Conservation (phyloP, 2,888 invertebrate species). For the Odontomyia ornata region DNA sequence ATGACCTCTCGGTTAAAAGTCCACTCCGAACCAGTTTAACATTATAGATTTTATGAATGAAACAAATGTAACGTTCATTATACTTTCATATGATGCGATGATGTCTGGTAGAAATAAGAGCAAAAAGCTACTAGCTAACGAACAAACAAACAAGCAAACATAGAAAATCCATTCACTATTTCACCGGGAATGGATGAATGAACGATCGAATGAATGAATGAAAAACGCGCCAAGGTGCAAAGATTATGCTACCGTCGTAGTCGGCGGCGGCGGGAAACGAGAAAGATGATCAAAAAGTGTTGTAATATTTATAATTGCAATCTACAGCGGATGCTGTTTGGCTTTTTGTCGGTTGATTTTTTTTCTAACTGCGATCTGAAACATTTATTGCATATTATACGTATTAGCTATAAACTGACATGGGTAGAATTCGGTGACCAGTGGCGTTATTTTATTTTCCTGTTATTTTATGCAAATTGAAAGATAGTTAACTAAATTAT, state of each 20-base stretch:
- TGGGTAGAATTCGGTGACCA: constrained; percentile 17
- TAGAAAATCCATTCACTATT: constrained; percentile 39
- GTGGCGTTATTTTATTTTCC: constrained; percentile 34
- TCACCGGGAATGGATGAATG: constrained; percentile 5
- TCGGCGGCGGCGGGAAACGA: background rate
- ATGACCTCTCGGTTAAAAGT: background rate
- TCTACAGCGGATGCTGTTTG: constrained; percentile 38
- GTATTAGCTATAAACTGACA: background rate
- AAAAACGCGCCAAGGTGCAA: background rate
- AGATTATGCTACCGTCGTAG: background rate
- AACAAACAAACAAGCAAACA: constrained; percentile 6
- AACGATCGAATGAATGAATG: constrained; percentile 5
- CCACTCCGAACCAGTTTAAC: constrained; percentile 28
- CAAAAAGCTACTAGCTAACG: background rate
- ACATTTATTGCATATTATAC: constrained; percentile 25
- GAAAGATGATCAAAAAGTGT: constrained; percentile 32
- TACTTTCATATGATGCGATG: background rate
- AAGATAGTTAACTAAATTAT: background rate
- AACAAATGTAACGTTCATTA: constrained; percentile 37
- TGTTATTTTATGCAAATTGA: background rate
- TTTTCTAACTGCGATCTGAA: background rate
- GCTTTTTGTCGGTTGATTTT: constrained; percentile 19
- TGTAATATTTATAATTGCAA: constrained; percentile 43
- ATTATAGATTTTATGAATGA: constrained; percentile 41
- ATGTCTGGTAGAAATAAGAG: background rate